phyloP scores from a whole-genome alignment of 2,113 vertebrate species.

The Mormyrus iriodes region DNA sequence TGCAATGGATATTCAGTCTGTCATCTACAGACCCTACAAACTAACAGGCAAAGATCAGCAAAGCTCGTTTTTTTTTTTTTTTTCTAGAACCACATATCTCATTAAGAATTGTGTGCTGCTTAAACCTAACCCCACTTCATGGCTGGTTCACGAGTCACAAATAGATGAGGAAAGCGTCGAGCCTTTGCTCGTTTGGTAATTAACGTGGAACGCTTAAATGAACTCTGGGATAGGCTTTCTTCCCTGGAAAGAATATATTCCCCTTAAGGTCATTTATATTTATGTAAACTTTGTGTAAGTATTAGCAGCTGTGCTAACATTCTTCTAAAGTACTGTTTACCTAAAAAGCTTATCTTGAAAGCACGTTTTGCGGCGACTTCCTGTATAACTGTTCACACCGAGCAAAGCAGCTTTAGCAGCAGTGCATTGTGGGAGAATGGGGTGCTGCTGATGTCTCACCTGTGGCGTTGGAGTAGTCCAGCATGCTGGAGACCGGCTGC shows the following conservation, averaged over 20 bases:
- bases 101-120: background rate
- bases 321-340: background rate
- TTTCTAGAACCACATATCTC: background rate
- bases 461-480: constrained; percentile 89
- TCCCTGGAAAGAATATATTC: background rate
- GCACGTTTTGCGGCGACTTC: background rate
- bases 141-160: background rate
- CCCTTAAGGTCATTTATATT: background rate
- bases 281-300: background rate
- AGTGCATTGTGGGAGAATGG: background rate
- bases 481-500: constrained; percentile 78
- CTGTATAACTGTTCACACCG: background rate
- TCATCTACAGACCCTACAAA: constrained; percentile 20
- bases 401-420: background rate
- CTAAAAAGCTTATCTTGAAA: background rate
- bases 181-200: background rate
- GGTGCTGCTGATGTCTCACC: constrained; percentile 55
- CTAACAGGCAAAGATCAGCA: background rate
- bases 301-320: background rate
- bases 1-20: background rate
- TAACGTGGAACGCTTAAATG: background rate
- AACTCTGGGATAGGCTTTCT: background rate
- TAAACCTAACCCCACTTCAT: background rate
- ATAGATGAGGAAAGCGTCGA: background rate
- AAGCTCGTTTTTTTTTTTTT: background rate